Base-by-base conservation (phyloP, 2,113 vertebrate genomes). In the Eudyptes chrysolophus region DNA sequence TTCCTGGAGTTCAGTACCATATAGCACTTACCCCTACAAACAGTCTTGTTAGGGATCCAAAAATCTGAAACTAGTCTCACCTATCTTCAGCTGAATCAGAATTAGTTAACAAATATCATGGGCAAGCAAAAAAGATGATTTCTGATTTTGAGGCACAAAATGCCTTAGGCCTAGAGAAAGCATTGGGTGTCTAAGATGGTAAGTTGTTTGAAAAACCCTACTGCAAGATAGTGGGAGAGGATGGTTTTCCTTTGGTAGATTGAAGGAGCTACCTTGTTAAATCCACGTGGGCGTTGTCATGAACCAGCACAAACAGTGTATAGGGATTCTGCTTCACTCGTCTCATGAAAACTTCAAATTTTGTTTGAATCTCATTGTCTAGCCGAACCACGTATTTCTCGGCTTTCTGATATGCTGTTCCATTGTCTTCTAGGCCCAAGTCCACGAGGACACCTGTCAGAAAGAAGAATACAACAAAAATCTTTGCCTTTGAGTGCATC, bases 281-380 rank as follows among this genome's bases (percentile, higher is more conserved):
- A 97, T 99, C 99, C 26, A 99, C 98, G 1, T 99, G 99, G 3
- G 99, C 99, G 97, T 99, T 99, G 97, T 99, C 99, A 61, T 99
- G 99, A 79, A 99, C 99, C 72, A 99, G 99, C 95, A 99, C 99
- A 96, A 99, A 99, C 84, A 99, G 98, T 0, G 99, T 99, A 93
- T 99, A 99, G 1, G 99, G 99, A 95, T 99, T 99, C 98, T 99
- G 99, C 80, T 99, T 99, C 92, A 99, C 99, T 82, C 98, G 99
- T 94, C 97, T 98, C 99, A 99, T 99, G 97, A 99, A 99, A 81
- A 98, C 98, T 86, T 99, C 99, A 98, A 99, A 99, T 97, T 99
- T 99, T 76, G 96, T 92, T 94, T 99, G 99, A 44, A 99, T 98
- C 26, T 99, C 99, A 29, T 95, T 98, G 82, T 99, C 99, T 66